Evolutionary conservation across 2,113 vertebrate genomes (phyloP).

Genomic region (Morphnarchus princeps): DNA sequence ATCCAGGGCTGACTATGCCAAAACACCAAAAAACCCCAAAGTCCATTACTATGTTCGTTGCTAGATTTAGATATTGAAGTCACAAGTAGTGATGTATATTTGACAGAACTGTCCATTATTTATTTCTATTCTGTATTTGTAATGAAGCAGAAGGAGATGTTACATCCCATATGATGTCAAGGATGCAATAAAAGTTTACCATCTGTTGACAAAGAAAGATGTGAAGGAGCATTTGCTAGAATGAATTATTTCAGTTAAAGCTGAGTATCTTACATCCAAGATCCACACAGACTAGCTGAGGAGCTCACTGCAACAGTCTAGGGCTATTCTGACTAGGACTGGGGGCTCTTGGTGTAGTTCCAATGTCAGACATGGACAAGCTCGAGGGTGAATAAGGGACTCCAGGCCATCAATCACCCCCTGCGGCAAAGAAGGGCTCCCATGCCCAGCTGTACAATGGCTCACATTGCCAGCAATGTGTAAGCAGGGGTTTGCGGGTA

Average conservation of each 20-base stretch:
- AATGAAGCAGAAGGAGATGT: conserved; percentile 19
- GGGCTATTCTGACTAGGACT: neutral
- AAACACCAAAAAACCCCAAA: neutral
- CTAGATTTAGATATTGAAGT: neutral
- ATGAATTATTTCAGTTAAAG: conserved; percentile 5
- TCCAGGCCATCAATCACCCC: neutral
- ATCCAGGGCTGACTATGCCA: neutral
- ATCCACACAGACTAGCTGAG: neutral
- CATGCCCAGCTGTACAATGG: neutral
- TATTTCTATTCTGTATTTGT: neutral
- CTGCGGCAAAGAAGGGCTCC: neutral
- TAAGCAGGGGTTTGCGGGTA: neutral
- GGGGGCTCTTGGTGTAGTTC: neutral
- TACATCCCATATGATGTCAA: conserved; percentile 19
- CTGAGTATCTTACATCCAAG: neutral
- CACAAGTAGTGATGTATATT: neutral
- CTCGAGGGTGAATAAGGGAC: neutral
- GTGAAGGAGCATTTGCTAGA: conserved; percentile 16
- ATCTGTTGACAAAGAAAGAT: conserved; percentile 39
- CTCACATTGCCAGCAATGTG: neutral
- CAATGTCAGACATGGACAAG: neutral
- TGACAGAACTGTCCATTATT: neutral
- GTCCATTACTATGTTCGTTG: neutral
- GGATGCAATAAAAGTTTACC: conserved; percentile 10
- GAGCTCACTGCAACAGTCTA: neutral